Evolutionary conservation across 2,888 invertebrate genomes (phyloP), one percentile per base, ranked within the genome.

Genomic region (Abrostola triplasia): DNA sequence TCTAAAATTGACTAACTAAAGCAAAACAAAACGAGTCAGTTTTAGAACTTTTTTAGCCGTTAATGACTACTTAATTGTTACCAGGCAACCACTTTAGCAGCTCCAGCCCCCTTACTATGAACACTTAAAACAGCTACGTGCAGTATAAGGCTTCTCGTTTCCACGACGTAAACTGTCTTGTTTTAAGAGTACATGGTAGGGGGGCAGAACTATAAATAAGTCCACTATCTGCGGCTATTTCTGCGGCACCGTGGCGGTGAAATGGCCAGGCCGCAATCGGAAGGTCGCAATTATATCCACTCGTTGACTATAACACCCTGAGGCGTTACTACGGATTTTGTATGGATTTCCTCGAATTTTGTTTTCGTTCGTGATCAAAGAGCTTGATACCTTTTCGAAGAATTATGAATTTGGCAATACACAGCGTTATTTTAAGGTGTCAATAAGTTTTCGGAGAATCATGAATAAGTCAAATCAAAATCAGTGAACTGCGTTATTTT

Each of bases 1-100:
- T 24, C 24, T 24, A 24, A 24, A 24, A 24, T 2, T 24, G 1
- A 56, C 53, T 56, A 49, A 67, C 60, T 60, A 24, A 12, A 36
- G 51, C 54, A 41, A 12, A 40, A 41, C 54, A 62, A 62, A 70
- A 55, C 42, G 57, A 60, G 54, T 56, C 42, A 10, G 1, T 12
- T 40, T 37, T 11, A 51, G 35, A 59, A 63, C 67, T 24, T 49
- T 60, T 44, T 55, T 74, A 49, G 70, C 54, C 40, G 55, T 70
- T 65, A 59, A 69, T 72, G 61, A 60, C 48, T 60, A n/a, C n/a
- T n/a, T n/a, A 59, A 52, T 52, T 35, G 58, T 52, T 47, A 60
- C 40, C 35, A 51, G 36, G 54, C 24, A 24, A 24, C 24, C 4
- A 24, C 24, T 24, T 24, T 24, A 24, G 24, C 24, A 24, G 24